phyloP scores from a whole-genome alignment of 2,888 invertebrate genomes.

The Hydraecia micacea region DNA sequence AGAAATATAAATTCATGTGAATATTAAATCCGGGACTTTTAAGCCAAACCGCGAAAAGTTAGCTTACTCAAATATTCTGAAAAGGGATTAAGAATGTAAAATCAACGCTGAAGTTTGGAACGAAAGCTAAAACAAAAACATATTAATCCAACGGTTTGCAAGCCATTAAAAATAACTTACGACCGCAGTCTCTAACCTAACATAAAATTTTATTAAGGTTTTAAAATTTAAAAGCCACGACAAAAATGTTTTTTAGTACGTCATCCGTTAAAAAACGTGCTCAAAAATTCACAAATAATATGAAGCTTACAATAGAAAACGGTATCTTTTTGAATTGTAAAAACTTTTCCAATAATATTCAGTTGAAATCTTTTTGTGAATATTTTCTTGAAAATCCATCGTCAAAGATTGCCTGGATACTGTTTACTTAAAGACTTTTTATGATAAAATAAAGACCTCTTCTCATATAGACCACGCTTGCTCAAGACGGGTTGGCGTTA shows the following conservation, averaged over 20 bases:
- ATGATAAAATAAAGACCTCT: background rate
- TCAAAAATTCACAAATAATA: background rate
- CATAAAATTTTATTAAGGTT: conserved; percentile 21
- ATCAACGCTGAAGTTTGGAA: background rate
- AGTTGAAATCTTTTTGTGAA: conserved; percentile 14
- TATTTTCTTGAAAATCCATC: background rate
- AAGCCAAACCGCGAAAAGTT: background rate
- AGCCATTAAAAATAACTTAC: conserved; percentile 26
- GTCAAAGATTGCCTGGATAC: background rate
- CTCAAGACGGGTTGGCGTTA: too few species aligned
- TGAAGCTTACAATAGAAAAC: conserved; percentile 3
- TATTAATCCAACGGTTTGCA: conserved; percentile 18
- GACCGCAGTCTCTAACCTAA: conserved; percentile 4
- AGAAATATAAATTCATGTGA: background rate
- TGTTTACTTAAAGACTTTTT: background rate
- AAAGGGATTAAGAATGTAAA: background rate
- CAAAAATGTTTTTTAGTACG: background rate
- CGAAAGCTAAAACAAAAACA: conserved; percentile 18
- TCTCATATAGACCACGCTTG: too few species aligned
- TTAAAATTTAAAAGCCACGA: conserved; percentile 33
- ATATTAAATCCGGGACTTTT: conserved; percentile 7
- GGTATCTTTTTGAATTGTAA: conserved; percentile 16
- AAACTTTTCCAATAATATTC: background rate
- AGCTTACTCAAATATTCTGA: background rate
- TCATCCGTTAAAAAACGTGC: conserved; percentile 10